Evolutionary conservation across 2,113 vertebrate genomes (phyloP).

Genomic region (Seriola dumerili): DNA sequence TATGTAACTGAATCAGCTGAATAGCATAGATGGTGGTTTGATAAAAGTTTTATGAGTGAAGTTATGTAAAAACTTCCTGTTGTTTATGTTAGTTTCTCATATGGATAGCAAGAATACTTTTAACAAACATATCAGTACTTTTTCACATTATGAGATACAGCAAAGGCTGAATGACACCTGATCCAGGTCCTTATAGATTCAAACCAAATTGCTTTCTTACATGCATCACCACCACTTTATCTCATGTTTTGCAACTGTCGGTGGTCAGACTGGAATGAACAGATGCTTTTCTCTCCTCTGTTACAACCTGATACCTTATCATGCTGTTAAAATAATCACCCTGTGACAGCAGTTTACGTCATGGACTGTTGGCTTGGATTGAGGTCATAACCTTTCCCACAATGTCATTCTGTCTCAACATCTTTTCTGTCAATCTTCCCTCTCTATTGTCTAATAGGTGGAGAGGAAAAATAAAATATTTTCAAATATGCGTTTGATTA

Average conservation of each 20-base stretch:
- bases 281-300: slow-evolving; percentile 11
- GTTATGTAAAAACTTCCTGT: not conserved
- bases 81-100: not conserved
- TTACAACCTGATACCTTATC: not conserved
- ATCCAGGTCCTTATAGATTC: not conserved
- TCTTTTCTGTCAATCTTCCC: not conserved
- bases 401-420: not conserved
- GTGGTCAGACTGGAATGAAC: not conserved
- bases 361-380: slow-evolving; percentile 2
- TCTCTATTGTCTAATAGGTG: not conserved
- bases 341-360: not conserved
- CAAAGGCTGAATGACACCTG: not conserved
- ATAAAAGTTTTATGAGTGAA: not conserved
- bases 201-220: not conserved
- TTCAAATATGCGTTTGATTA: not conserved
- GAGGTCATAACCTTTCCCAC: slow-evolving; percentile 11
- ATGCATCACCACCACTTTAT: not conserved
- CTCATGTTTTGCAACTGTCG: not conserved
- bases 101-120: not conserved
- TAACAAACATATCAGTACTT: not conserved
- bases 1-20: not conserved
- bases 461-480: not conserved
- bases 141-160: not conserved
- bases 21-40: not conserved
- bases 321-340: not conserved